Evolutionary conservation across 2,113 vertebrate species (phyloP).

Genomic region (Paradoxurus hermaphroditus): DNA sequence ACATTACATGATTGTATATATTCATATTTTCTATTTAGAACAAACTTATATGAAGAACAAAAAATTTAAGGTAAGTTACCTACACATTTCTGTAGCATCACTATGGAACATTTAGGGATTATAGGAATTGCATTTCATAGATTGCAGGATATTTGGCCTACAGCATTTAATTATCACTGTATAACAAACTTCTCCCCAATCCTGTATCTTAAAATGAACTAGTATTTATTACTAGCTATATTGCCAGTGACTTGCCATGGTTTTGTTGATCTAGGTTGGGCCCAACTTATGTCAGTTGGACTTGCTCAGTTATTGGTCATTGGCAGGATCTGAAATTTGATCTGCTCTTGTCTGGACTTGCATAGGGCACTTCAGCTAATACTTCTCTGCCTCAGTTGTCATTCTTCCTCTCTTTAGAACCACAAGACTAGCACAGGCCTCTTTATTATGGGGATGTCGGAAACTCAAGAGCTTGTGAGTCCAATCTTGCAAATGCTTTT

Average conservation of each 20-base stretch:
- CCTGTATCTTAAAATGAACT: background rate
- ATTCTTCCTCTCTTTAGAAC: background rate
- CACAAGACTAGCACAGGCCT: rapidly evolving
- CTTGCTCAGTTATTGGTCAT: background rate
- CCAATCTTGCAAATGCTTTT: background rate
- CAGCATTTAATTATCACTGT: background rate
- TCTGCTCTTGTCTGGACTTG: background rate
- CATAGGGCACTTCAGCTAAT: background rate
- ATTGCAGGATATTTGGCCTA: background rate
- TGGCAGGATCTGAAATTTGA: background rate
- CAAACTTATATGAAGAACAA: background rate
- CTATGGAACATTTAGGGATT: background rate
- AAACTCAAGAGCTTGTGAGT: background rate
- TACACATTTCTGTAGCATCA: background rate
- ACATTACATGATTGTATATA: background rate
- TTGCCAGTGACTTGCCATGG: background rate
- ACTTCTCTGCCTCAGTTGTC: background rate
- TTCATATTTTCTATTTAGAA: background rate
- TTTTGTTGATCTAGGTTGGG: background rate
- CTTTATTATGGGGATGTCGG: background rate
- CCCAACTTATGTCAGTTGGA: background rate
- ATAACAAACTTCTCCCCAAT: background rate
- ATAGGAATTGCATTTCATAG: background rate
- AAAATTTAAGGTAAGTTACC: background rate
- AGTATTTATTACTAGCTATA: background rate